phyloP scores from a whole-genome alignment of 2,113 vertebrate genomes.

The Sinocyclocheilus anophthalmus region DNA sequence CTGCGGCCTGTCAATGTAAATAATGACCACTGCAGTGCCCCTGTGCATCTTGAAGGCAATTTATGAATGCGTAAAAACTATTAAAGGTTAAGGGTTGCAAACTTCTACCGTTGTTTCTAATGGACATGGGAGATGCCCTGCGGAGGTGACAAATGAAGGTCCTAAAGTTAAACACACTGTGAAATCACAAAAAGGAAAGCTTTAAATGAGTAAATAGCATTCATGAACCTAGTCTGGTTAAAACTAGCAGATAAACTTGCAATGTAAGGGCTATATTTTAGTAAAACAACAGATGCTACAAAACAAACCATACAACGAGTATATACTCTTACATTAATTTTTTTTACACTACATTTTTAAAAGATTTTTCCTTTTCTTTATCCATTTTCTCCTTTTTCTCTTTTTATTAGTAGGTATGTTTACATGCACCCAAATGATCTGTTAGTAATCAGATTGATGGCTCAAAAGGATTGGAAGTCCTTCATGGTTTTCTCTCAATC shows the following conservation, averaged over 20 bases:
- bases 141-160: slow-evolving; percentile 78
- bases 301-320: no score
- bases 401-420: no score
- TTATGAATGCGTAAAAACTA: slow-evolving; percentile 72
- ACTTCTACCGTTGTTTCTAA: slow-evolving; percentile 73
- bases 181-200: slow-evolving; percentile 76
- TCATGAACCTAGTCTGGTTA: slow-evolving; percentile 45
- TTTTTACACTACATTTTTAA: no score
- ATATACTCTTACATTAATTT: no score
- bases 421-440: no score
- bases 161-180: slow-evolving; percentile 82
- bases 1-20: slow-evolving; percentile 59
- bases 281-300: background rate
- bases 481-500: background rate
- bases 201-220: slow-evolving; percentile 67
- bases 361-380: no score
- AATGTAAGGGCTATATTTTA: background rate
- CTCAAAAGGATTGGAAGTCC: no score
- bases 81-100: slow-evolving; percentile 75
- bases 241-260: slow-evolving; percentile 64
- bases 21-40: slow-evolving; percentile 63
- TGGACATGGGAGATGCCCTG: slow-evolving; percentile 73
- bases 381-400: no score
- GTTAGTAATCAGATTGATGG: no score
- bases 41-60: slow-evolving; percentile 66